Percentiles rank a stretch among this genome's conserved stretches.
Conservation (phyloP, 2,797 vertebrate species). For the Poliocrania exsul region DNA sequence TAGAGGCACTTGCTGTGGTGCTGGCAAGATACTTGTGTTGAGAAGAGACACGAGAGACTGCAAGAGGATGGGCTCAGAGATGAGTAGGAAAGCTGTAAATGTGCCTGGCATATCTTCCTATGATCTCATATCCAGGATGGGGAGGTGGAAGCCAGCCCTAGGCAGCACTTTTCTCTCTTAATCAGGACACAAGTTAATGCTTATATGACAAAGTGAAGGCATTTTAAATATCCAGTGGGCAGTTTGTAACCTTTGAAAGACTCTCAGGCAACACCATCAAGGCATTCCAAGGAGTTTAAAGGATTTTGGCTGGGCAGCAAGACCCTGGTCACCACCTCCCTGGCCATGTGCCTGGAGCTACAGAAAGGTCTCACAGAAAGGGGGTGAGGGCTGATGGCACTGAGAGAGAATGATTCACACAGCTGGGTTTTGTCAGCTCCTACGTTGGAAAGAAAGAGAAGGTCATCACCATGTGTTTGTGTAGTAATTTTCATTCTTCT, state of each 20-base stretch:
- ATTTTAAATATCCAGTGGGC: not conserved
- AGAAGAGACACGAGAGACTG: not conserved
- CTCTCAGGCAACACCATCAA: rapidly evolving
- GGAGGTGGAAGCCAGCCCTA: not conserved
- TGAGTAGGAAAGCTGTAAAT: not conserved
- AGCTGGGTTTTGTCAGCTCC: not conserved
- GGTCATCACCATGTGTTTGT: not conserved
- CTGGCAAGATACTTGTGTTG: rapidly evolving
- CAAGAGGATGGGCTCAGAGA: not conserved
- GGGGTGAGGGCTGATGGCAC: rapidly evolving
- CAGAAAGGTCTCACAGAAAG: rapidly evolving
- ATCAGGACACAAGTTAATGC: not conserved
- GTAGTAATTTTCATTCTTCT: not conserved
- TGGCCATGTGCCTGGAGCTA: rapidly evolving
- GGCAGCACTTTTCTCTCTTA: not conserved
- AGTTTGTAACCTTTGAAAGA: not conserved
- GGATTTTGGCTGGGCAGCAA: not conserved
- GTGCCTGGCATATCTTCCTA: not conserved
- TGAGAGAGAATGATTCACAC: not conserved
- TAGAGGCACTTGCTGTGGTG: not conserved
- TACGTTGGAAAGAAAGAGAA: not conserved
- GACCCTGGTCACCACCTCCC: too few relatives aligned
- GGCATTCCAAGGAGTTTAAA: not conserved
- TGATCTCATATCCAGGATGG: too few relatives aligned
- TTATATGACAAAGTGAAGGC: not conserved